Evolutionary conservation across 2,888 invertebrate species (phyloP), one percentile per base, ranked within the genome.

Genomic region (Drepana falcataria): DNA sequence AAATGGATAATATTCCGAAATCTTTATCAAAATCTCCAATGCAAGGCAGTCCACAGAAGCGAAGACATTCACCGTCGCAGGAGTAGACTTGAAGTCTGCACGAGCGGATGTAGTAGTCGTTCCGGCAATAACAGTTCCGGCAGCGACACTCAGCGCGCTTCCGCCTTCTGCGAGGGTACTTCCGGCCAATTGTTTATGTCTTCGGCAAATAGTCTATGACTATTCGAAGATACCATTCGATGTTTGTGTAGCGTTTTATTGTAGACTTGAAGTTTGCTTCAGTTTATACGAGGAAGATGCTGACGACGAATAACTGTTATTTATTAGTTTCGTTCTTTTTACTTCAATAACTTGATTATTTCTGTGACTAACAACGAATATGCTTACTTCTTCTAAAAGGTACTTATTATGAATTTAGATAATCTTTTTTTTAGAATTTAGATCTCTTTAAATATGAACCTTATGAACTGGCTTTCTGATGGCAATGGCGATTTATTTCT

Each of bases 71-170:
- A 68, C 67, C 66, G 68, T 77, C 75, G 75, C 65, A 63, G 63
- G 55, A 68, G 81, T 72, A 85, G 85, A 83, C 86, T 81, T 77
- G 76, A 84, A 85, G 89, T 87, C 88, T 83, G 75, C 83, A 76
- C 76, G 73, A 74, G 78, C 87, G 90, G 90, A 89, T 71, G 85
- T 79, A 82, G 83, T 82, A 85, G 87, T 87, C 86, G 82, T 87
- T 83, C 86, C 83, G 83, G 86, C 88, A 87, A 89, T 90, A 90
- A 88, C 87, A 86, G 83, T 88, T 90, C 89, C 90, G 86, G 82
- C 75, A 79, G 78, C 86, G 83, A 88, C 90, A 90, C 90, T 90
- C 85, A 79, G 75, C 79, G 76, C 69, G 65, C 81, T 85, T 90
- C 89, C 89, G 87, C 71, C 76, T 81, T 83, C 87, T 85, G 77